A percentile compares a stretch with the other conserved stretches of the same genome.
These are phyloP conservation scores for Rallus crepitans DNA, from an alignment of 2,797 vertebrate species.

Conservation along the genomic window DNA sequence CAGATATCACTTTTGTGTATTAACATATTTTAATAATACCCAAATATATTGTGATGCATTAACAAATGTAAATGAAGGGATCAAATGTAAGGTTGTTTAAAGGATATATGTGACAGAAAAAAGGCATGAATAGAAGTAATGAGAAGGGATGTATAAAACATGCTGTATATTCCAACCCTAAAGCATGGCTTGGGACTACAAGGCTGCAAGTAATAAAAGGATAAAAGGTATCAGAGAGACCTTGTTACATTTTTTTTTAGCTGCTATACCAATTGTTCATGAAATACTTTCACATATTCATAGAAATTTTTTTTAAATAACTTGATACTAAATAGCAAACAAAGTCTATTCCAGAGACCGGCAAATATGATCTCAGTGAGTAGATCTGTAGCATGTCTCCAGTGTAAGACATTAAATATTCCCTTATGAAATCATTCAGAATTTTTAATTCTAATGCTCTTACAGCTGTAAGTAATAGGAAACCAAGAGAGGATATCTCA, in stretches of 20 bases:
- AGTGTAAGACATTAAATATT: neutral
- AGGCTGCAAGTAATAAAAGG: neutral
- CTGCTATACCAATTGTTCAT: neutral
- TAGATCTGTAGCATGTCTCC: neutral
- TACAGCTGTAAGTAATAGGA: neutral
- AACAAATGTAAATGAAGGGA: neutral
- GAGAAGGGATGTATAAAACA: neutral
- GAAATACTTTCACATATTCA: neutral
- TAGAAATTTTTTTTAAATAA: slow-evolving; percentile 6
- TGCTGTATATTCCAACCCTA: neutral
- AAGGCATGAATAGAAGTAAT: neutral
- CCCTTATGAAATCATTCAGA: neutral
- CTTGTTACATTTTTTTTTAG: neutral
- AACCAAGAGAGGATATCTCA: neutral
- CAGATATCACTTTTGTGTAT: neutral
- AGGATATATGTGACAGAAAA: neutral
- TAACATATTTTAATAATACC: neutral
- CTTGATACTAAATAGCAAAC: neutral
- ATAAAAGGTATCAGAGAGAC: neutral
- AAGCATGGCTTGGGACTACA: neutral
- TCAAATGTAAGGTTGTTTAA: neutral
- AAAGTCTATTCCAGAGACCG: neutral
- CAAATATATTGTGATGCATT: neutral
- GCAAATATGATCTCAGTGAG: slow-evolving; percentile 3
- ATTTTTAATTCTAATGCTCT: neutral